Evolutionary conservation across 2,888 invertebrate species (phyloP), one percentile per base, ranked within the genome.

Genomic region (Plagiodera versicolora): DNA sequence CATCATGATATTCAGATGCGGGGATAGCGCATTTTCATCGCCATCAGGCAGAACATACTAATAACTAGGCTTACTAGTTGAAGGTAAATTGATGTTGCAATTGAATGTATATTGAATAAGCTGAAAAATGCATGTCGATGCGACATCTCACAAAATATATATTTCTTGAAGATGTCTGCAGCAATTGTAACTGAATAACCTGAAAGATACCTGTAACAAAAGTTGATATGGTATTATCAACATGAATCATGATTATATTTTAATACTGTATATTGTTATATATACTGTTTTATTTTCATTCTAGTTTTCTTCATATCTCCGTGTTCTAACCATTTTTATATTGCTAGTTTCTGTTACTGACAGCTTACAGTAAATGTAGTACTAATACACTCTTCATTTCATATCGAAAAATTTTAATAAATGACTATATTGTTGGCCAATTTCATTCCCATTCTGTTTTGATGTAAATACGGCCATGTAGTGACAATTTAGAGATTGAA

Each of bases 1-100:
- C 39, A 58, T 56, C 55, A 49, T 39, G 39, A 55, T 61, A 58
- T 61, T 62, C 58, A 62, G 62, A 62, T 62, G 55, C 50, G 44
- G 48, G 44, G 52, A 56, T 49, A 48, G 44, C 62, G 24, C 24
- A 51, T 51, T 53, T 44, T 53, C 44, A 44, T 44, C 53, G 17
- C 44, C 44, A 24, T 44, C 52, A 24, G 51, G 30, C 48, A 20
- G 48, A 20, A 17, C 53, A 53, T 16, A 44, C 53, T 53, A 53
- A 44, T 58, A 62, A 62, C 58, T 58, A 20, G 58, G 58, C 55
- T 58, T 44, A 47, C 32, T 53, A 56, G 55, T 56, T 32, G 58
- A 58, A 56, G 62, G 62, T 62, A 62, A 62, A 52, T 62, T 18
- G 45, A 53, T 53, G 53, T 53, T 35, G 44, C 44, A 53, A 53